Evolutionary conservation across 2,113 vertebrate species (phyloP).

Genomic region (Ailurus styani): DNA sequence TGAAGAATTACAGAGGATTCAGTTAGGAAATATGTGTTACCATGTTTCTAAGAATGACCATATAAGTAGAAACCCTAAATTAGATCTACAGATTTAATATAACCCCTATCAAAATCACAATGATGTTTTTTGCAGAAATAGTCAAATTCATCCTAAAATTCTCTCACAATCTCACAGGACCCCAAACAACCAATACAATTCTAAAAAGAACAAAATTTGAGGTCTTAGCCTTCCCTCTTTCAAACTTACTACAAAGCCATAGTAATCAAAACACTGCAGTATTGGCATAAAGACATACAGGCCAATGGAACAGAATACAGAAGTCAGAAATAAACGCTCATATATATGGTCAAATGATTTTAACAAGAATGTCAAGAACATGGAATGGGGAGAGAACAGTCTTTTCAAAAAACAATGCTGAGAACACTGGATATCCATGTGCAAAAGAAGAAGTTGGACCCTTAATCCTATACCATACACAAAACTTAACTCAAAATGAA

Average conservation of each 20-base stretch:
- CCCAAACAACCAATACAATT: not conserved
- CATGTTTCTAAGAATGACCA: not conserved
- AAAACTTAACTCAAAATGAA: not conserved
- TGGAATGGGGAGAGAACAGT: not conserved
- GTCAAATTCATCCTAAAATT: not conserved
- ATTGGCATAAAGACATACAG: not conserved
- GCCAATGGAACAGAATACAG: not conserved
- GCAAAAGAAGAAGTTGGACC: not conserved
- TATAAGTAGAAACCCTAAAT: not conserved
- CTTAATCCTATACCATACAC: not conserved
- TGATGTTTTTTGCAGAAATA: not conserved
- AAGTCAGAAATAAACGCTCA: not conserved
- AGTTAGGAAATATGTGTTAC: not conserved
- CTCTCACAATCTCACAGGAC: not conserved
- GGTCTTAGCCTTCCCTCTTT: not conserved
- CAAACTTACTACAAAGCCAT: not conserved
- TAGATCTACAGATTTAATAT: not conserved
- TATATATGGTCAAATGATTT: not conserved
- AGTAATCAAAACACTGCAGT: not conserved
- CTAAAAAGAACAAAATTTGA: not conserved
- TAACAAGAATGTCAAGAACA: not conserved
- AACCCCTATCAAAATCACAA: not conserved
- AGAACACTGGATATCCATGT: not conserved
- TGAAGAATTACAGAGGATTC: not conserved
- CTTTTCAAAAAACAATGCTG: not conserved